These are phyloP conservation scores for Drosophila malerkotliana DNA, from an alignment of 1,140 invertebrate species.

Conservation along the genomic window DNA sequence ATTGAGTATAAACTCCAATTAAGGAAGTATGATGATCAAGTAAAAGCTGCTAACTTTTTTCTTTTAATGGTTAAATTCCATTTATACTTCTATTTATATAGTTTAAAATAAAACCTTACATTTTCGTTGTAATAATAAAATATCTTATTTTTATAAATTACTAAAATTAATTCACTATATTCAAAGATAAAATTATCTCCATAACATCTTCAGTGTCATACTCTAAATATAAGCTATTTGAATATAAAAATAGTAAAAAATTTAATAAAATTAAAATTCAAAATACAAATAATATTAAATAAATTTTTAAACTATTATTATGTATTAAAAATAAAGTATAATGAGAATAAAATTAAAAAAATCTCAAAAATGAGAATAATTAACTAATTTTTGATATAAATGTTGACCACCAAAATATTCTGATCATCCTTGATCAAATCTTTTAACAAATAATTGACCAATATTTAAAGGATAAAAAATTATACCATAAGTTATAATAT, in stretches of 20 bases:
- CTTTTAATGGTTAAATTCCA: slow-evolving; percentile 84
- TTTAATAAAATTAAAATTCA: slow-evolving; percentile 83
- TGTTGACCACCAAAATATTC: no score
- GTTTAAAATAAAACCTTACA: slow-evolving; percentile 85
- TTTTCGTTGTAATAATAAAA: slow-evolving; percentile 86
- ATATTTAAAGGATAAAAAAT: no score
- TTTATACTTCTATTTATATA: slow-evolving; percentile 86
- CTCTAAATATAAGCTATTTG: slow-evolving; percentile 87
- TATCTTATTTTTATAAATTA: slow-evolving; percentile 83
- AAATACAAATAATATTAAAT: slow-evolving; percentile 84
- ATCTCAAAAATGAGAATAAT: no score
- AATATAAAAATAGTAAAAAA: slow-evolving; percentile 83
- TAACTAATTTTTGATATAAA: no score
- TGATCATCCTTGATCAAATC: no score
- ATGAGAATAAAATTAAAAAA: no score
- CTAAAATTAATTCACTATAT: slow-evolving; percentile 66
- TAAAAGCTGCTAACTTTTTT: slow-evolving; percentile 85
- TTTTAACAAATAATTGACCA: no score
- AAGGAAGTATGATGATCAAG: slow-evolving; percentile 84
- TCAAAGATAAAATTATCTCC: slow-evolving; percentile 80
- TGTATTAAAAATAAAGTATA: slow-evolving; percentile 62
- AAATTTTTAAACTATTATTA: slow-evolving; percentile 85
- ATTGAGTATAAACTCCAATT: slow-evolving; percentile 78
- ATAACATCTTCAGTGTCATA: slow-evolving; percentile 86
- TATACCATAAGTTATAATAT: no score